Base-by-base conservation (phyloP, 1,140 invertebrate genomes). In the Cataglyphis hispanica region DNA sequence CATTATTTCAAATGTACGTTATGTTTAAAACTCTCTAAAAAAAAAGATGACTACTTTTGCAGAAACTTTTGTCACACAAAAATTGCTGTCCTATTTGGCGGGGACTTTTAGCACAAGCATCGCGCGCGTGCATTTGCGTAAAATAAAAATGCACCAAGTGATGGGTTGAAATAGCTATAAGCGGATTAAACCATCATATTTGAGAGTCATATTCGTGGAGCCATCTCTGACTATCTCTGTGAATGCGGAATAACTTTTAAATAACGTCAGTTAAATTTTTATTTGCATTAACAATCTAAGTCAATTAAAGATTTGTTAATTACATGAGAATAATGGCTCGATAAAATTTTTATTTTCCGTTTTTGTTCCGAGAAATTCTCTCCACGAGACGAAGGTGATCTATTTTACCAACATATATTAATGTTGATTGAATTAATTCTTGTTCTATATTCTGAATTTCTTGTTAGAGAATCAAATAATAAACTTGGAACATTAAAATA, bases 71-170 rank as follows among this genome's bases (percentile, higher is more conserved):
- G 58, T 81, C 34, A 11, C 16, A 4, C 22, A 43, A 69, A 80
- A 70, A 81, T 81, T 58, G 58, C 27, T 43, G 11, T 60, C 70
- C 7, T 40, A 43, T 19, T 43, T 37, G 19, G 19, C 16, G 22
- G 50, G 37, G 43, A 72, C 19, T 60, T 81, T 34, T 22, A 53
- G 19, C 40, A 70, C 43, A 58, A 31, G 19, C 8, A 19, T 76
- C 27, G 22, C 25, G 31, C 27, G 34, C 34, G 22, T 34, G 11
- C 22, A 25, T 19, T 58, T 13, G 50, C n/a, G 37, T 43, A 56
- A 81, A 70, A 81, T 81, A 69, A 70, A 81, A 78, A 13, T 6
- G 25, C 60, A 10, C 25, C 22, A 43, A 16, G 60, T 13, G 19
- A 64, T 5, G 40, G 16, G 11, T 10, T 13, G 61, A 25, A 19